Percentiles rank a stretch among this genome's conserved stretches.
phyloP scores from a whole-genome alignment of 2,113 vertebrate species.

The Aptenodytes forsteri region DNA sequence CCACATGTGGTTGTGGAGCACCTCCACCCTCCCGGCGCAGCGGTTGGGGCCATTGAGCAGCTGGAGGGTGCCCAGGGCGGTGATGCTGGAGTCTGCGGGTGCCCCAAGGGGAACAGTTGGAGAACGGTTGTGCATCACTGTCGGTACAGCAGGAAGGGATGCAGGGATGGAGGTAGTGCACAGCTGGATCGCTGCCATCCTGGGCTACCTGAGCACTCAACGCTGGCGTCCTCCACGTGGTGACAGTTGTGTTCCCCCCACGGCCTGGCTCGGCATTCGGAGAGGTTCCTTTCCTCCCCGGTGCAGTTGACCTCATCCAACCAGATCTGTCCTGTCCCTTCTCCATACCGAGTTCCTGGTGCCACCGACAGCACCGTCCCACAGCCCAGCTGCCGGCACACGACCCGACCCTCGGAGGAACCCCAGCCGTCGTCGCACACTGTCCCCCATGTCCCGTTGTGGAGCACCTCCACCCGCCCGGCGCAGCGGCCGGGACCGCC shows the following conservation, averaged over 20 bases:
- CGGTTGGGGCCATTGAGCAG: neutral
- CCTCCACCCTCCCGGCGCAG: neutral
- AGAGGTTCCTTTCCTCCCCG: neutral
- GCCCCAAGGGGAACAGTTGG: neutral
- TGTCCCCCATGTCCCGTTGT: neutral
- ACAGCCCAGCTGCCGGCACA: neutral
- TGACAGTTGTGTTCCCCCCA: conserved; percentile 18
- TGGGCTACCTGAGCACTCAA: neutral
- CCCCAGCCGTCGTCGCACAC: neutral
- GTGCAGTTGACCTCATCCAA: conserved; percentile 25
- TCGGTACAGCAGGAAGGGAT: neutral
- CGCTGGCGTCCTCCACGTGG: neutral
- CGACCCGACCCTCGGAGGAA: neutral
- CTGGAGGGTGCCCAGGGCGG: neutral
- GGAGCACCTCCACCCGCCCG: neutral
- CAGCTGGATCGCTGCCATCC: no score
- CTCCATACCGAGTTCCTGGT: neutral
- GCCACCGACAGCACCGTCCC: neutral
- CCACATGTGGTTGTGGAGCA: neutral
- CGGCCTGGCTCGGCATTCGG: neutral
- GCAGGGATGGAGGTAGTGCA: neutral
- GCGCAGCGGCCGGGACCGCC: neutral
- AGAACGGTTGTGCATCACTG: accelerated
- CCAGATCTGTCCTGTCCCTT: neutral
- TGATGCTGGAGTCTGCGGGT: neutral